Conservation (phyloP, 1,140 invertebrate genomes). For the Frieseomelitta varia region DNA sequence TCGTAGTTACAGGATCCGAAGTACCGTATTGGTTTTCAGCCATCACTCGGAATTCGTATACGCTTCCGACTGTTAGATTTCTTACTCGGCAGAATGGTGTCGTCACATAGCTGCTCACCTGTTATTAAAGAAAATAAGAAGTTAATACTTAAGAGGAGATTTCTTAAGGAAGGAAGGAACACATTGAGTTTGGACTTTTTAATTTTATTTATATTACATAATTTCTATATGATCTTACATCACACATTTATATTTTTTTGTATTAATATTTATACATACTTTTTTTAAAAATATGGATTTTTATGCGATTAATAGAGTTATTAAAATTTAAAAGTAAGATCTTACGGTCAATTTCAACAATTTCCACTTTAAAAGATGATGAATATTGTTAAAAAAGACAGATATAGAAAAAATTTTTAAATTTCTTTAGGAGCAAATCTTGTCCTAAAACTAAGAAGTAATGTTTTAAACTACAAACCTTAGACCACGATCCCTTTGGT, state of each 20-base stretch:
- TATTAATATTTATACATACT: too few species aligned
- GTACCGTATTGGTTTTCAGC: conserved; percentile 98
- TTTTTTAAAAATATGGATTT: too few species aligned
- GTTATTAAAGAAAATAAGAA: not conserved
- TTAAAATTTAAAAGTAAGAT: too few species aligned
- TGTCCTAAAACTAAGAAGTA: not conserved
- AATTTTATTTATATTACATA: too few species aligned
- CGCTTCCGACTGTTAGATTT: conserved; percentile 93
- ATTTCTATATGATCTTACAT: too few species aligned
- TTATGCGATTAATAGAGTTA: too few species aligned
- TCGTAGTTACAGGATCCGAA: conserved; percentile 94
- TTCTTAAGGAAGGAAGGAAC: too few species aligned
- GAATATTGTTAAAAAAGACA: not conserved
- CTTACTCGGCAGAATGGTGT: conserved; percentile 94
- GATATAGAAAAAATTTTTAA: not conserved
- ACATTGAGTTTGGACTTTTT: too few species aligned
- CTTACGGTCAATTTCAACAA: not conserved
- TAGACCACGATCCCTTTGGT: conserved; percentile 91
- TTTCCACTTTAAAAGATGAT: not conserved
- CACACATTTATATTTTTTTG: too few species aligned
- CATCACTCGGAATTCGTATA: conserved; percentile 98
- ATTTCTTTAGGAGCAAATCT: not conserved
- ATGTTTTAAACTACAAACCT: conserved; percentile 81
- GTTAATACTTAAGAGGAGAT: not conserved
- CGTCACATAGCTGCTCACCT: conserved; percentile 94